Evolutionary conservation across 2,888 invertebrate genomes (phyloP), one percentile per base, ranked within the genome.

Genomic region (Arrhopalites spinosus): DNA sequence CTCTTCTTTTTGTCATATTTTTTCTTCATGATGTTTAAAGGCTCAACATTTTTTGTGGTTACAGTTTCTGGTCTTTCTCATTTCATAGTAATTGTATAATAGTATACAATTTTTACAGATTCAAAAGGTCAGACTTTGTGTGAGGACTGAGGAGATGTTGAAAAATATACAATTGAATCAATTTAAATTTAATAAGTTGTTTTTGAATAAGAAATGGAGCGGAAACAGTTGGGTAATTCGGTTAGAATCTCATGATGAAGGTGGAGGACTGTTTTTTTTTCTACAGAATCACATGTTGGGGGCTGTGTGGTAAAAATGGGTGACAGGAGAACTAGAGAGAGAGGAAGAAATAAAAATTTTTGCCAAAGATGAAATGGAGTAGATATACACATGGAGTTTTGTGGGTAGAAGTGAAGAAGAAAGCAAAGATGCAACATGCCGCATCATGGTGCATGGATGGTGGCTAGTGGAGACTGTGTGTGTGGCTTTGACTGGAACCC

Each of bases 341-440:
- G 59, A 59, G 59, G 25, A 59, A 59, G 59, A 59, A 59, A 59
- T 59, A 59, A 59, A 36, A 59, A 59, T 27, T 59, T 59, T 59
- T 59, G 59, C 59, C 59, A 59, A 59, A 59, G 59, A 59, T 59
- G 59, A 59, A 59, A 59, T 59, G 59, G 59, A 59, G 25, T 59
- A 59, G 59, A 59, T 59, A 59, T 27, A 59, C 7, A 45, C n/a
- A 45, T 45, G 45, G 7, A 45, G 45, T 11, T 11, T 45, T 11
- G 15, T 11, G 45, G 15, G 50, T n/a, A n/a, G 15, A n/a, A 17
- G 17, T 8, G 50, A 50, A n/a, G 50, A 50, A 50, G 50, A 50
- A 50, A 50, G 2, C n/a, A n/a, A 50, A n/a, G n/a, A 50, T 36
- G 36, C 36, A 36, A 36, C 36, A 36, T 36, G 36, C 36, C 36